These are phyloP conservation scores for Silurus lanzhouensis DNA, from an alignment of 2,797 vertebrate genomes.

Conservation along the genomic window DNA sequence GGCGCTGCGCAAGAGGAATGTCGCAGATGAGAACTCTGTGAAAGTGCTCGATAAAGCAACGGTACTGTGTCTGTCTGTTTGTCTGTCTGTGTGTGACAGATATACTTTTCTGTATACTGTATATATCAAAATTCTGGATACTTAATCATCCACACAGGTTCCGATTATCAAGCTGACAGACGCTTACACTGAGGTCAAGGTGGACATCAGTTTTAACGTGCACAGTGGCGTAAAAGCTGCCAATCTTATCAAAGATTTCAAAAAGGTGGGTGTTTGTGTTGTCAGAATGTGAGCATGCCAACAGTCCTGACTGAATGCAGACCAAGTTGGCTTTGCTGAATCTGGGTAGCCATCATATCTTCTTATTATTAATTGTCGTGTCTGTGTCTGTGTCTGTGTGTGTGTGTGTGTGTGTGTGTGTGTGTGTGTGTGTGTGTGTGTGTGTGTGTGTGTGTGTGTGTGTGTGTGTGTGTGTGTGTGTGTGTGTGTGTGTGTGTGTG, in stretches of 20 bases:
- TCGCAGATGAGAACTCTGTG: constrained; percentile 93
- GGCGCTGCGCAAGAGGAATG: constrained; percentile 90
- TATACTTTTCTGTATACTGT: too few relatives aligned
- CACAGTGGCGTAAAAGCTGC: constrained; percentile 94
- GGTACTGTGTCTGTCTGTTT: constrained; percentile 66
- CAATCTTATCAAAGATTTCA: constrained; percentile 95
- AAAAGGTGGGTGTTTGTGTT: constrained; percentile 79
- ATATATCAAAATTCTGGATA: neutral
- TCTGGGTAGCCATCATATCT: neutral
- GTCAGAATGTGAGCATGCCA: neutral
- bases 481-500: neutral
- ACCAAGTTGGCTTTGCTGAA: neutral
- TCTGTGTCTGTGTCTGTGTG: neutral
- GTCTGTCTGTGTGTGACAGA: neutral
- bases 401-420: too few relatives aligned
- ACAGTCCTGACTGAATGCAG: neutral
- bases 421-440: too few relatives aligned
- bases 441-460: too few relatives aligned
- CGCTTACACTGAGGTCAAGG: constrained; percentile 96
- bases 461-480: too few relatives aligned
- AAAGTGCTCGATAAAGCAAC: constrained; percentile 98
- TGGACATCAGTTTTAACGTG: constrained; percentile 99
- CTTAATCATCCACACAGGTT: constrained; percentile 75
- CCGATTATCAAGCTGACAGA: constrained; percentile 98
- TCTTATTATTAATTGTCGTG: neutral